These are phyloP conservation scores for Troides aeacus DNA, from an alignment of 2,888 invertebrate species.

Conservation along the genomic window DNA sequence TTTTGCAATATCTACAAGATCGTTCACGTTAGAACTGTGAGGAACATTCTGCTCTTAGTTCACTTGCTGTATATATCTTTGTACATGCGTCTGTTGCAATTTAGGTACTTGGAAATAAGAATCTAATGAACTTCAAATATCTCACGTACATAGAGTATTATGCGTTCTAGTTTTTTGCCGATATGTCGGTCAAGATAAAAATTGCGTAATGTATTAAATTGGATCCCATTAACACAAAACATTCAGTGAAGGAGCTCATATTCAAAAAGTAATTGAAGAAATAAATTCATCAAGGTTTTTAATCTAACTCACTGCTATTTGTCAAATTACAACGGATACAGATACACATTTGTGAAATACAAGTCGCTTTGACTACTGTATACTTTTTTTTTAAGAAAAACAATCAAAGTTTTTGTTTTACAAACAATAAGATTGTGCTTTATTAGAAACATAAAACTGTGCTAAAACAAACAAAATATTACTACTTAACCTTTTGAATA, in stretches of 20 bases:
- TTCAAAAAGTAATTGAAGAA: conserved; percentile 40
- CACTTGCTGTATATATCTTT: conserved; percentile 8
- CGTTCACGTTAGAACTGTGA: too few relatives aligned
- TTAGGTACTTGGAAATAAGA: conserved; percentile 24
- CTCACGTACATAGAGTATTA: conserved; percentile 40
- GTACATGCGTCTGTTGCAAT: conserved; percentile 21
- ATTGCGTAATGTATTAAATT: conserved; percentile 52
- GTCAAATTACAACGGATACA: conserved; percentile 7
- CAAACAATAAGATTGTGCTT: too few relatives aligned
- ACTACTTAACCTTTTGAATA: too few relatives aligned
- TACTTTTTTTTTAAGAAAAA: too few relatives aligned
- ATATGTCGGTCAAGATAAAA: conserved; percentile 58
- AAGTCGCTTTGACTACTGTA: not conserved
- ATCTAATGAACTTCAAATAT: conserved; percentile 30
- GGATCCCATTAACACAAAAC: conserved; percentile 47
- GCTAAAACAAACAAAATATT: too few relatives aligned
- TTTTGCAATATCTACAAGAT: too few relatives aligned
- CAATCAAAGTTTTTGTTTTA: too few relatives aligned
- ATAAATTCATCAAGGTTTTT: conserved; percentile 44
- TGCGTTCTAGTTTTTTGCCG: conserved; percentile 50
- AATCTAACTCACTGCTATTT: conserved; percentile 34
- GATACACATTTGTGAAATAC: not conserved
- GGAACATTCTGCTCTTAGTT: not conserved
- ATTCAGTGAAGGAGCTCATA: conserved; percentile 37
- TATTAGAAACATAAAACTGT: too few relatives aligned